Evolutionary conservation across 2,888 invertebrate species (phyloP).

Genomic region (Tricholauxania praeusta): DNA sequence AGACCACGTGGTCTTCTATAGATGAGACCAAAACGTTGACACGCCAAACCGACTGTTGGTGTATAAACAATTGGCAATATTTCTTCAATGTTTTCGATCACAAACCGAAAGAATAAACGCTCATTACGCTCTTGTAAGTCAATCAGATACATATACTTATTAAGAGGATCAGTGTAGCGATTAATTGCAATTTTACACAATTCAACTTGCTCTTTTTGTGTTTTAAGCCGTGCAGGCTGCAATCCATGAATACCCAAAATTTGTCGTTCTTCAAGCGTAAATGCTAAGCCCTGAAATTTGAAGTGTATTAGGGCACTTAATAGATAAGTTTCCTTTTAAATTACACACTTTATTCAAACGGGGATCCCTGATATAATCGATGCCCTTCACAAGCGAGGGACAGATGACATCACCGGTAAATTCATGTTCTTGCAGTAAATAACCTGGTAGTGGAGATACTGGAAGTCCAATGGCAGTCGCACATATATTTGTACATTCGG

Average conservation of each 20-base stretch:
- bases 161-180: conserved; percentile 91
- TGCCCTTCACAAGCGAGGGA: conserved; percentile 86
- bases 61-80: conserved; percentile 99
- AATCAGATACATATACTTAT: conserved; percentile 95
- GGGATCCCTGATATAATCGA: conserved; percentile 88
- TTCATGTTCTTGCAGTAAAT: conserved; percentile 75
- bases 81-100: conserved; percentile 92
- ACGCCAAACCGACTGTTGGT: conserved; percentile 96
- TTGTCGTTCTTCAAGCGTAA: conserved; percentile 95
- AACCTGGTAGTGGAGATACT: conserved; percentile 35
- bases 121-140: conserved; percentile 97
- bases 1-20: conserved; percentile 94
- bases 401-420: conserved; percentile 83
- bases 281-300: conserved; percentile 86
- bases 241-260: conserved; percentile 96
- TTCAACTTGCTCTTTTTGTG: conserved; percentile 92
- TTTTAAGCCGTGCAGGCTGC: conserved; percentile 94
- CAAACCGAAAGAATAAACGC: conserved; percentile 91
- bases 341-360: conserved; percentile 84
- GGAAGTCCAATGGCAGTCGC: conserved; percentile 51
- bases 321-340: conserved; percentile 15
- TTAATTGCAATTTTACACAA: conserved; percentile 92
- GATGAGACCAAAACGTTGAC: conserved; percentile 96
- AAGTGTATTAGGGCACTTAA: conserved; percentile 3
- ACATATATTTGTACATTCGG: conserved; percentile 61